These are phyloP conservation scores for Wasmannia auropunctata DNA, from an alignment of 1,140 invertebrate genomes.

Conservation along the genomic window DNA sequence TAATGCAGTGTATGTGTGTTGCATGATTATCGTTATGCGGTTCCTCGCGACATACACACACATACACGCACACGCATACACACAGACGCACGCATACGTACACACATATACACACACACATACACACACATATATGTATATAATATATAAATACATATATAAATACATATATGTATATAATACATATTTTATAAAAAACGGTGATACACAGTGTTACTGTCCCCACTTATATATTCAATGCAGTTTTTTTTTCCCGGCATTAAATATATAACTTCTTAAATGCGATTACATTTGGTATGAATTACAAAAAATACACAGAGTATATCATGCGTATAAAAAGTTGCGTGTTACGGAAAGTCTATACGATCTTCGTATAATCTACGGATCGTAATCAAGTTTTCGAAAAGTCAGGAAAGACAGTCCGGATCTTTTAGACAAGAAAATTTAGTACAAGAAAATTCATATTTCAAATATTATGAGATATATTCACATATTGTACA, in stretches of 20 bases:
- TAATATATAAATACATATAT: slow-evolving; percentile 53
- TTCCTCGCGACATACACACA: slow-evolving; percentile 36
- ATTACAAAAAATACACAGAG: slow-evolving; percentile 74
- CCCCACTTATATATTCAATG: too few species aligned
- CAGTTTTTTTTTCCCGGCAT: slow-evolving; percentile 14
- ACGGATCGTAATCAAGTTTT: slow-evolving; percentile 64
- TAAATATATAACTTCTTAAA: slow-evolving; percentile 70
- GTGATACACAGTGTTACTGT: slow-evolving; percentile 22
- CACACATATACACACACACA: background rate
- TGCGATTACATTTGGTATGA: slow-evolving; percentile 72
- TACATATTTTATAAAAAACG: slow-evolving; percentile 55
- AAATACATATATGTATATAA: background rate
- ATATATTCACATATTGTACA: background rate
- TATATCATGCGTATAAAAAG: slow-evolving; percentile 72
- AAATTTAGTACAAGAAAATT: background rate
- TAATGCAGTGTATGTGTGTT: slow-evolving; percentile 32
- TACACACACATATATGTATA: background rate
- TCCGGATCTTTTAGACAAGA: background rate
- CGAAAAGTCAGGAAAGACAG: background rate
- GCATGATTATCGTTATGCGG: slow-evolving; percentile 37
- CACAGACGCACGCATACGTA: background rate
- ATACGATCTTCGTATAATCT: slow-evolving; percentile 59
- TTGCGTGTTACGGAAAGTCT: slow-evolving; percentile 65
- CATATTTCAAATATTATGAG: background rate
- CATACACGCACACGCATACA: background rate